Conservation (phyloP, 2,797 vertebrate genomes). For the Siniperca obscura region DNA sequence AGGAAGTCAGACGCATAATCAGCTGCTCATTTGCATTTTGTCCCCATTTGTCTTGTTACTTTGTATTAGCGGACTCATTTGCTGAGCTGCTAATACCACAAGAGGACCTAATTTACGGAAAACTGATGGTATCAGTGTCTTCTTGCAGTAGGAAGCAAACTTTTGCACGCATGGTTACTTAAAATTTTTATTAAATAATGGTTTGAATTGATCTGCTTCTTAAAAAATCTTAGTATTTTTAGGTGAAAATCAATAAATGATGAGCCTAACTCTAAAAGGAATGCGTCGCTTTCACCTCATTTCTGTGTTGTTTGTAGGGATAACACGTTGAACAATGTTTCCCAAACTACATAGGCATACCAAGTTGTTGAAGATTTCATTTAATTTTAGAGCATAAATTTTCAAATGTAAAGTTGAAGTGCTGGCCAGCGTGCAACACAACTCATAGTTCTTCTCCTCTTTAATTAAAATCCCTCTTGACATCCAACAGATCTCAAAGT, state of each 20-base stretch:
- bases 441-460: neutral
- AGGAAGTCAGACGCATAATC: conserved; percentile 18
- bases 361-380: too few species aligned
- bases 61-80: neutral
- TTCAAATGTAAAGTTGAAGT: neutral
- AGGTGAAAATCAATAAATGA: neutral
- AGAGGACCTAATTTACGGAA: conserved; percentile 10
- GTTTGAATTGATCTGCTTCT: neutral
- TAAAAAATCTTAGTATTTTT: neutral
- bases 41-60: conserved; percentile 12
- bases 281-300: neutral
- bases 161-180: neutral
- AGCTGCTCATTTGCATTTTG: conserved; percentile 28
- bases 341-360: neutral
- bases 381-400: neutral
- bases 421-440: conserved; percentile 12
- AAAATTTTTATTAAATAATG: neutral
- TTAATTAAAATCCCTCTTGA: conserved; percentile 40
- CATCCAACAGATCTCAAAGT: conserved; percentile 45
- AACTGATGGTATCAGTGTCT: neutral
- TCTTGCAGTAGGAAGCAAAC: conserved; percentile 1
- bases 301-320: neutral
- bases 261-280: conserved; percentile 1
- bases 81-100: conserved; percentile 1
- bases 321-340: neutral